Evolutionary conservation across 1,140 invertebrate species (phyloP), one percentile per base, ranked within the genome.

Genomic region (Rhyzopertha dominica): DNA sequence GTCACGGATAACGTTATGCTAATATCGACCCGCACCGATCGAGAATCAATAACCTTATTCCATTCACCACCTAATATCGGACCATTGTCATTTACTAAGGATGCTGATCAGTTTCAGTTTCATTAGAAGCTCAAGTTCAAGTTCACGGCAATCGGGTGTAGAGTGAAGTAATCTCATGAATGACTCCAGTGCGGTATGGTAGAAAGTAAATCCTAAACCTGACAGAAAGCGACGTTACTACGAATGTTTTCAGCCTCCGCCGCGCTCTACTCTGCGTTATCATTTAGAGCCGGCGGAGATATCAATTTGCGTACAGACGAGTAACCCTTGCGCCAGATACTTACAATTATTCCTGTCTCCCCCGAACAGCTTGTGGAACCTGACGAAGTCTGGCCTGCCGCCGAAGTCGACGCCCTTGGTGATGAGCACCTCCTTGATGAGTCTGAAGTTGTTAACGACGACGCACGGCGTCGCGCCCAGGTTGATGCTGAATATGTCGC

Each of bases 351-450:
- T 81, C 35, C 82, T 70, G 63, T 87, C 77, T 20, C 81, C 82
- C 2, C 80, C 82, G 65, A 88, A 88, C 2, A 87, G 73, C 47
- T 76, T 73, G 54, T 85, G 76, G 64, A 81, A 86, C 24, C 89
- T 69, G 20, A 83, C 56, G 63, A 90, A 91, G 61, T 90, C 79
- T 0, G 88, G 87, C 22, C 89, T 69, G 4, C 85, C 84, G 2
- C 84, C 85, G 65, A 93, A 90, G 50, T 81, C 77, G 42, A 79
- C 80, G 24, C 85, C 85, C 64, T 88, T 88, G 44, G 80, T 77
- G 57, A 90, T 82, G 10, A 92, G 73, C 12, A 91, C 85, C 63
- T 89, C 84, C 46, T 80, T 79, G 50, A 91, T 84, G 9, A 80
- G 61, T 2, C 78, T 71, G 54, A 83, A 77, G 52, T 79, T 85